A percentile compares a stretch with the other conserved stretches of the same genome.
phyloP scores from a whole-genome alignment of 2,888 invertebrate genomes.

The Chironomus tentans region DNA sequence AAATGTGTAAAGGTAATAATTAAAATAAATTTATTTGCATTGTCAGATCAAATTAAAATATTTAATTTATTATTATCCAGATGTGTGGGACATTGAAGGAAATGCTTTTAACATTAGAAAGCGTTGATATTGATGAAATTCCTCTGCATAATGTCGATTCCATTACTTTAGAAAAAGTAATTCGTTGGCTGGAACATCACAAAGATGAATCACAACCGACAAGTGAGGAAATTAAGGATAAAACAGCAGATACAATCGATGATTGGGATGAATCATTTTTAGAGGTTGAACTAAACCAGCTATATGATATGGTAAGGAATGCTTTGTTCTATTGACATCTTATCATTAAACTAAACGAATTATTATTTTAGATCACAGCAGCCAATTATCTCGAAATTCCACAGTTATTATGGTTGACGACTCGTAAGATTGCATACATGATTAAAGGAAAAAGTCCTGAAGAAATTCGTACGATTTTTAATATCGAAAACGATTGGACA shows the following conservation, averaged over 20 bases:
- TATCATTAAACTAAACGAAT: background rate
- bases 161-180: background rate
- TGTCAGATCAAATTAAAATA: no score
- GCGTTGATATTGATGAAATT: background rate
- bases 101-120: background rate
- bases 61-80: no score
- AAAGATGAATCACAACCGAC: background rate
- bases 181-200: background rate
- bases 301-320: conserved; percentile 2
- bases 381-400: conserved; percentile 9
- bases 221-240: conserved; percentile 11
- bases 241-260: background rate
- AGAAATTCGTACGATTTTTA: background rate
- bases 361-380: conserved; percentile 3
- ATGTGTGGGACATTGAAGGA: background rate
- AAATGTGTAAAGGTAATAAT: no score
- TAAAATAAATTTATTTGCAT: no score
- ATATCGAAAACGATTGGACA: conserved; percentile 19
- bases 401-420: conserved; percentile 13
- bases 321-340: background rate
- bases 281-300: background rate
- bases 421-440: conserved; percentile 12
- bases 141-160: background rate
- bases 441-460: conserved; percentile 8
- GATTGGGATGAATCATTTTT: conserved; percentile 7